Conservation (phyloP, 1,140 invertebrate species). For the Polypedilum pembai region DNA sequence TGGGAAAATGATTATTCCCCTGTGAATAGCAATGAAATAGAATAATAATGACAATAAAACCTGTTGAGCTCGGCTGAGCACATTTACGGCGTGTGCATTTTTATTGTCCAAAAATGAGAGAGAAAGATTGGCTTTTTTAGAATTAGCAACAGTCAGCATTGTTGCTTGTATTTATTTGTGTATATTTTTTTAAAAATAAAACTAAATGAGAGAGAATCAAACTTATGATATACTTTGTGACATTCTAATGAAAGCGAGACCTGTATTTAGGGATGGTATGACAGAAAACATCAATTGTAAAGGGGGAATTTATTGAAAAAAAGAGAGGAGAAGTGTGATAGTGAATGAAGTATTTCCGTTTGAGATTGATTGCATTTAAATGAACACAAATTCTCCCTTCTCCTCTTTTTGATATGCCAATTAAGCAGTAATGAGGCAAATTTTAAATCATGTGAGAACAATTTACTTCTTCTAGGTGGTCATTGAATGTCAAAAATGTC, state of each 20-base stretch:
- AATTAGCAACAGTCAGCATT: not conserved
- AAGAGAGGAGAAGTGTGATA: not conserved
- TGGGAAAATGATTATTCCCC: too few relatives aligned
- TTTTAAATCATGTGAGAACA: not conserved
- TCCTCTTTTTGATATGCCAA: not conserved
- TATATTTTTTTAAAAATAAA: not conserved
- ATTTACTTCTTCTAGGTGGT: not conserved
- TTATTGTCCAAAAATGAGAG: not conserved
- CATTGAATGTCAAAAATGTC: not conserved
- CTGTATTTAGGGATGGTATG: not conserved
- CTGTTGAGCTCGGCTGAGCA: not conserved
- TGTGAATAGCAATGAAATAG: not conserved
- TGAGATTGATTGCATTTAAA: not conserved
- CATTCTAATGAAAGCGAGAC: not conserved
- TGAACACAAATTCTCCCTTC: not conserved
- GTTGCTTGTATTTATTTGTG: not conserved
- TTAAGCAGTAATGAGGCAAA: not conserved
- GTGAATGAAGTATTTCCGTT: slow-evolving; percentile 8
- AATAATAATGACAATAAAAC: not conserved
- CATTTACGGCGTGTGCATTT: slow-evolving; percentile 16
- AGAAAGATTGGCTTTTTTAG: not conserved
- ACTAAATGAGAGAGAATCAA: not conserved
- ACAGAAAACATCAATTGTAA: not conserved
- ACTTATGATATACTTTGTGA: not conserved
- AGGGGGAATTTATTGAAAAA: not conserved